Conservation (phyloP, 2,888 invertebrate genomes). For the Tubiluchus corallicola region DNA sequence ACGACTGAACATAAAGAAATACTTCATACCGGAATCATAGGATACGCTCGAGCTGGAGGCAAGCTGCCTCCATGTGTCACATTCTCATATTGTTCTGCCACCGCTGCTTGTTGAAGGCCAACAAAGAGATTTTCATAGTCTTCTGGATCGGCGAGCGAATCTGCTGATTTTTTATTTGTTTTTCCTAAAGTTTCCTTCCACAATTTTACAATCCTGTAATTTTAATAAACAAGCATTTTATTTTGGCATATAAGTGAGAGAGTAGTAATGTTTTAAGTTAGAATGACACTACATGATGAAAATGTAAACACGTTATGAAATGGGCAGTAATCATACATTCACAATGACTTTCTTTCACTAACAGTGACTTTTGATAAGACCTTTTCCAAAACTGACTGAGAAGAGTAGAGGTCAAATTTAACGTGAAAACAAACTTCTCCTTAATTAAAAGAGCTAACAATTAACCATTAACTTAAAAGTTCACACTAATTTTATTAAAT, state of each 20-base stretch:
- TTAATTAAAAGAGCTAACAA: too few relatives aligned
- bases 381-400: too few relatives aligned
- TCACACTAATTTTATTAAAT: too few relatives aligned
- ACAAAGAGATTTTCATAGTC: conserved; percentile 95
- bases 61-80: conserved; percentile 26
- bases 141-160: conserved; percentile 81
- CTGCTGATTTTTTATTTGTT: conserved; percentile 72
- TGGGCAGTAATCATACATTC: neutral
- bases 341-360: conserved; percentile 7
- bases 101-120: conserved; percentile 45
- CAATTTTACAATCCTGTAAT: conserved; percentile 48
- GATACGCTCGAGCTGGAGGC: conserved; percentile 41
- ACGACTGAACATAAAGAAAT: too few relatives aligned
- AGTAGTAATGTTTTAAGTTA: too few relatives aligned
- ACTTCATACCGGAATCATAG: conserved; percentile 32
- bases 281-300: too few relatives aligned
- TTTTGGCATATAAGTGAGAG: too few relatives aligned
- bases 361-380: conserved; percentile 2
- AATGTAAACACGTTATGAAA: conserved; percentile 5
- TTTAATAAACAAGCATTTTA: too few relatives aligned
- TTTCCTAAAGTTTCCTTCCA: conserved; percentile 67
- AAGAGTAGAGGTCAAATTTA: too few relatives aligned
- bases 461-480: too few relatives aligned
- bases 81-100: conserved; percentile 50
- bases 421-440: too few relatives aligned